phyloP scores from a whole-genome alignment of 2,113 vertebrate genomes.

The Larimichthys polyactis region DNA sequence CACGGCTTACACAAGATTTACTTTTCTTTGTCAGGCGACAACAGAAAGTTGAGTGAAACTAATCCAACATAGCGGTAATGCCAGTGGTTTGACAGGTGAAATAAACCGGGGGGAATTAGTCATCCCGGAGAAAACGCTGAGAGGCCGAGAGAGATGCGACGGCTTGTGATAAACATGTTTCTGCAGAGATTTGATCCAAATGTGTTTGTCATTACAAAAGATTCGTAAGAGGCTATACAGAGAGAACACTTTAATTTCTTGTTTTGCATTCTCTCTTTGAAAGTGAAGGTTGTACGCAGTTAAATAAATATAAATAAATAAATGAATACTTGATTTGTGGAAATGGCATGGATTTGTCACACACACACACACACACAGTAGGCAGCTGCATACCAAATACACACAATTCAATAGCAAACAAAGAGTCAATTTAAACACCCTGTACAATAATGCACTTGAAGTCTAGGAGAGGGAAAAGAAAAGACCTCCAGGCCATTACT shows the following conservation, averaged over 20 bases:
- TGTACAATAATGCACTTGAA: conserved; percentile 27
- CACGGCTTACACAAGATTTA: conserved; percentile 59
- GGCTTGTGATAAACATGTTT: conserved; percentile 22
- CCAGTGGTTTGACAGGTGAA: conserved; percentile 54
- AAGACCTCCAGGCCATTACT: conserved; percentile 21
- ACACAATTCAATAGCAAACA: neutral
- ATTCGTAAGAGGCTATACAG: neutral
- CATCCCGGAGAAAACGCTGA: conserved; percentile 7
- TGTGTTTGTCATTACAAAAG: conserved; percentile 5
- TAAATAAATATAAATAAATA: neutral
- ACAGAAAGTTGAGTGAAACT: conserved; percentile 69
- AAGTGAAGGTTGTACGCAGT: neutral
- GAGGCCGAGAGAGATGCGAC: neutral
- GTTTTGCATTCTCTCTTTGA: neutral
- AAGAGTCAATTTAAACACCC: conserved; percentile 8
- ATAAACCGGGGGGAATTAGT: conserved; percentile 60
- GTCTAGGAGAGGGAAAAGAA: neutral
- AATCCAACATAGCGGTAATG: conserved; percentile 60
- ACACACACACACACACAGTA: neutral
- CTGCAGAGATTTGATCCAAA: conserved; percentile 13
- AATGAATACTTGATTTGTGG: neutral
- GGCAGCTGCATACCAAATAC: neutral
- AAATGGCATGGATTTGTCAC: neutral
- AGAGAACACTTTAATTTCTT: neutral
- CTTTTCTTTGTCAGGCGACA: conserved; percentile 63